Base-by-base conservation (phyloP, 2,888 invertebrate species). In the Lacanobia oleracea region DNA sequence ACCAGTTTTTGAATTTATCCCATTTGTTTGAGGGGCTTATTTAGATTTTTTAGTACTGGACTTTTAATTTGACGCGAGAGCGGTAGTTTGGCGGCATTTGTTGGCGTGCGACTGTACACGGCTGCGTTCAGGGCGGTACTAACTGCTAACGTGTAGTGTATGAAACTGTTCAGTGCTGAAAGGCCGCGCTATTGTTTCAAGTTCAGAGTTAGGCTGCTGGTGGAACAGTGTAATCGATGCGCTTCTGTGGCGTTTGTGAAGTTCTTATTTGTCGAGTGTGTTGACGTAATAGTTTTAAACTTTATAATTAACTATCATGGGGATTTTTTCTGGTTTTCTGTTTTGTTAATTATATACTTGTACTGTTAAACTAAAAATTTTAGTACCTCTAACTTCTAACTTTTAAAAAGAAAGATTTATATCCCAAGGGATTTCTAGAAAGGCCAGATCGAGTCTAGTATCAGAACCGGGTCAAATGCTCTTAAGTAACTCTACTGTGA, bases 21-120 rank as follows among this genome's bases (percentile, higher is more conserved):
- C 94, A 93, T 94, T 94, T 91, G 92, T 91, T 84, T 63, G 70
- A 50, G 81, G 54, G 61, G 54, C n/a, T 57, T 50, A 50, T 78
- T 72, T 40, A 67, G 27, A 7, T 66, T 72, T 60, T 43, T 72
- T 63, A 84, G 60, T 76, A 61, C 88, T 83, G 88, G 66, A 67
- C 75, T 91, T 94, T 94, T 91, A 95, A 94, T 90, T 95, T 95
- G 81, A 95, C 95, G 79, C 95, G 93, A 59, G 93, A 91, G 72
- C 93, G 93, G 77, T 89, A 90, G 70, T 86, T 92, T 72, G 91
- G 93, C 92, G 91, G 92, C 94, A 94, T 94, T 93, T 85, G 90
- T 86, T 85, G 67, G 70, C 79, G 84, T 72, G 82, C 82, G 87
- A 33, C 67, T 67, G 69, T 48, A 63, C 77, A 23, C 37, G 61